phyloP scores from a whole-genome alignment of 2,888 invertebrate species.

The Dexiosoma caninum region DNA sequence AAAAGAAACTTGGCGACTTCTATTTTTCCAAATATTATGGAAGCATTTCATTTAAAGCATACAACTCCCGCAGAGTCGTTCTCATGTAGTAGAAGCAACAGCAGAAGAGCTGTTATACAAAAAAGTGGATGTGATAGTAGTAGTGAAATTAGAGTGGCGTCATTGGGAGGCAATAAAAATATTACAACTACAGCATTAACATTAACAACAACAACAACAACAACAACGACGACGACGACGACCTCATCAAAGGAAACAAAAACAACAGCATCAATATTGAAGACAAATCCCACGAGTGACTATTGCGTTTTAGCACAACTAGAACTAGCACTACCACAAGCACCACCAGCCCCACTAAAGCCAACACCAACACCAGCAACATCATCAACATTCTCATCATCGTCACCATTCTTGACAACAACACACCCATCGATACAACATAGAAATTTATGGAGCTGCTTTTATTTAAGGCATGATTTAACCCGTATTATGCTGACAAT shows the following conservation, averaged over 20 bases:
- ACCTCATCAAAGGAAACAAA: constrained; percentile 40
- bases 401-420: neutral
- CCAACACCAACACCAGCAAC: neutral
- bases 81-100: constrained; percentile 27
- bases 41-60: constrained; percentile 73
- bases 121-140: constrained; percentile 5
- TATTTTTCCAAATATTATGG: constrained; percentile 73
- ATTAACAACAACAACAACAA: constrained; percentile 64
- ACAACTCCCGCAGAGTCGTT: constrained; percentile 67
- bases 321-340: neutral
- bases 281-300: constrained; percentile 25
- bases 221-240: constrained; percentile 40
- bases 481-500: constrained; percentile 73
- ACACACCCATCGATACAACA: no score
- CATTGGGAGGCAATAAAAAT: constrained; percentile 33
- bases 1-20: constrained; percentile 49
- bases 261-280: constrained; percentile 2
- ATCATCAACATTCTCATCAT: neutral
- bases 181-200: constrained; percentile 56
- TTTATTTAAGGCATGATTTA: constrained; percentile 51
- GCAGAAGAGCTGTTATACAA: constrained; percentile 46
- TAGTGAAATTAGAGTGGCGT: constrained; percentile 22
- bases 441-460: constrained; percentile 32
- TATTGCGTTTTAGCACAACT: constrained; percentile 8
- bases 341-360: neutral